Percentiles rank a stretch among this genome's conserved stretches.
These are phyloP conservation scores for Conger conger DNA, from an alignment of 2,113 vertebrate genomes.

Conservation along the genomic window DNA sequence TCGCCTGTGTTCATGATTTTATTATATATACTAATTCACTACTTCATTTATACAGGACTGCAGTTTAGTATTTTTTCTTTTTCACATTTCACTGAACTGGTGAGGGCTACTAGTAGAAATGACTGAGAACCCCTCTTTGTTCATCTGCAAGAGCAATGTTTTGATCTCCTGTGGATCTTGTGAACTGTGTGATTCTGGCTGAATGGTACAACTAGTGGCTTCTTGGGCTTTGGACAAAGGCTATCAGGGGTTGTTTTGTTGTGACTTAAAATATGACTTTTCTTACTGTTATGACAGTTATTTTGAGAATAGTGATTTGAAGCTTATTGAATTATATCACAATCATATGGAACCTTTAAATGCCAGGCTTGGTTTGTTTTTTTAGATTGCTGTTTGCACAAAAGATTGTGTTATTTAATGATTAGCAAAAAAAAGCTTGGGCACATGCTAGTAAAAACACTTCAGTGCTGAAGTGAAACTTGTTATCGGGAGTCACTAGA, in stretches of 20 bases:
- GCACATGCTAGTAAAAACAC: slow-evolving; percentile 23
- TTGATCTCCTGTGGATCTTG: neutral
- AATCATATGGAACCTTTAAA: neutral
- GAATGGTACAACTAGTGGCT: neutral
- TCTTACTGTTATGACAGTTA: neutral
- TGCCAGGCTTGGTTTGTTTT: slow-evolving; percentile 36
- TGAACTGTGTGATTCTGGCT: neutral
- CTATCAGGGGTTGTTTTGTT: neutral
- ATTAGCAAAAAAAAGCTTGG: slow-evolving; percentile 49
- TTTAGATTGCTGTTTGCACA: slow-evolving; percentile 51
- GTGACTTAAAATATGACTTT: neutral
- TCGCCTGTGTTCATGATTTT: neutral
- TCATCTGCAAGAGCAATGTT: neutral
- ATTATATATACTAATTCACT: neutral
- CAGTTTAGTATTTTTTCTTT: neutral
- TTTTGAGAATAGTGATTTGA: neutral
- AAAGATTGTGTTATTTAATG: slow-evolving; percentile 58
- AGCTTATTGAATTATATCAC: no score
- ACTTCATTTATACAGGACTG: neutral
- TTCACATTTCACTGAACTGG: neutral
- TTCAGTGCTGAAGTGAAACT: slow-evolving; percentile 34
- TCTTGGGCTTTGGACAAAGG: neutral
- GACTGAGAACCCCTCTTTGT: neutral
- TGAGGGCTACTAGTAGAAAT: neutral
- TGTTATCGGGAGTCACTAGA: slow-evolving; percentile 58